These are phyloP conservation scores for Catostylus mosaicus DNA, from an alignment of 30 jellyfish, hydroid and myxozoan genomes.

Conservation along the genomic window DNA sequence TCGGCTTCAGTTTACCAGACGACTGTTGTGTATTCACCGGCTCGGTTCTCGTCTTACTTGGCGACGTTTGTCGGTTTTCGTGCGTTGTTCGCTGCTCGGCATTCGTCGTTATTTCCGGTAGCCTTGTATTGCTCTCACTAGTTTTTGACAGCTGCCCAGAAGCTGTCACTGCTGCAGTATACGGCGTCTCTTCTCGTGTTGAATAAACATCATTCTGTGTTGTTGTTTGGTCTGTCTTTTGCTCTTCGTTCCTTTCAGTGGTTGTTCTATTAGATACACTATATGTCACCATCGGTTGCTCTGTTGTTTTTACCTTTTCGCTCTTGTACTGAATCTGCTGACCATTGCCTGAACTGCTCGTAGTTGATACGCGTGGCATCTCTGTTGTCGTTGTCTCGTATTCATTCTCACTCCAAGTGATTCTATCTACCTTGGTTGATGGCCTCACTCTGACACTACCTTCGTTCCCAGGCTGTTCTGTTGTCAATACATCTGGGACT, in stretches of 20 bases:
- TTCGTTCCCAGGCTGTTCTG: constrained; percentile 32
- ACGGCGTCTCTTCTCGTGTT: not conserved
- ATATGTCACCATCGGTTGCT: constrained; percentile 5
- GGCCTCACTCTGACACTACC: constrained; percentile 14
- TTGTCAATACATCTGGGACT: constrained; percentile 33
- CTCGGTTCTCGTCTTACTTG: constrained; percentile 12
- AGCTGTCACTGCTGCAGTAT: constrained; percentile 20
- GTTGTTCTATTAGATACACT: constrained; percentile 21
- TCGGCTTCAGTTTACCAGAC: not conserved
- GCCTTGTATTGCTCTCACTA: not conserved
- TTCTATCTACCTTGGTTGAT: constrained; percentile 26
- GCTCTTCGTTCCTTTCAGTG: constrained; percentile 23
- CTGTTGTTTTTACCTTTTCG: not conserved
- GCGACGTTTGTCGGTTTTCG: not conserved
- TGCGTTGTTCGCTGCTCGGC: constrained; percentile 52
- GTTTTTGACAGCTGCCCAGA: constrained; percentile 17
- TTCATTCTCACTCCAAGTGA: constrained; percentile 23
- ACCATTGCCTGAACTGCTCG: not conserved
- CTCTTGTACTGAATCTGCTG: not conserved
- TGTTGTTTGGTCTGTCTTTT: constrained; percentile 31
- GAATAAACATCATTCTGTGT: constrained; percentile 16
- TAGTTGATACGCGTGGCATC: constrained; percentile 9
- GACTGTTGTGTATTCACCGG: constrained; percentile 11
- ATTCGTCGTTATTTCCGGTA: constrained; percentile 24
- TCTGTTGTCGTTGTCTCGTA: constrained; percentile 40